Evolutionary conservation across 2,888 invertebrate genomes (phyloP).

Genomic region (Tetragonisca angustula): DNA sequence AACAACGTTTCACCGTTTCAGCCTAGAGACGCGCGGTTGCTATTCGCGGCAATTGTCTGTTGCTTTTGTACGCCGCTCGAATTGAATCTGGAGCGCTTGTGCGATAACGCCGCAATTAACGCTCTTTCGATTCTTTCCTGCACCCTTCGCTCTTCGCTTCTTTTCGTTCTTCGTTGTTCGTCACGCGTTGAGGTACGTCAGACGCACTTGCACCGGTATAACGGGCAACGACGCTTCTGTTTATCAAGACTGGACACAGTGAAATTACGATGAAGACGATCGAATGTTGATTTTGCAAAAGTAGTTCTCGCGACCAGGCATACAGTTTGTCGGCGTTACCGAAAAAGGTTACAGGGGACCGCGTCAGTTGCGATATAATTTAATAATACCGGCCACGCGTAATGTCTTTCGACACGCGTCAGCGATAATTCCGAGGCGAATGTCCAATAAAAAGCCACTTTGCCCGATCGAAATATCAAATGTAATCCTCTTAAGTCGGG

Average conservation of each 20-base stretch:
- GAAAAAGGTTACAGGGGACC: slow-evolving; percentile 60
- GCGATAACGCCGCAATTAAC: slow-evolving; percentile 36
- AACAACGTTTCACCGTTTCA: neutral
- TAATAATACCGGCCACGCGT: slow-evolving; percentile 67
- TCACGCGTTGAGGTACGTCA: too few species aligned
- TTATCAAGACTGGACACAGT: too few species aligned
- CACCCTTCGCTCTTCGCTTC: neutral
- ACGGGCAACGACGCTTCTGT: too few species aligned
- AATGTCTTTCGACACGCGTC: slow-evolving; percentile 76
- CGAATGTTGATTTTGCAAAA: neutral
- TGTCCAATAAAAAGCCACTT: slow-evolving; percentile 82
- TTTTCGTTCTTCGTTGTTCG: neutral
- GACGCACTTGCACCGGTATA: too few species aligned
- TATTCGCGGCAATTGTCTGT: slow-evolving; percentile 29
- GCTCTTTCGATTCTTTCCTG: neutral
- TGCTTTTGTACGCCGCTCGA: slow-evolving; percentile 1
- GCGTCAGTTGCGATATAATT: slow-evolving; percentile 65
- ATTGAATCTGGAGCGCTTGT: slow-evolving; percentile 23
- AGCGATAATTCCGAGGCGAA: slow-evolving; percentile 74
- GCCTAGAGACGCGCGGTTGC: neutral
- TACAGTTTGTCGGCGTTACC: slow-evolving; percentile 6
- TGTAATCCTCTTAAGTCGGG: slow-evolving; percentile 82
- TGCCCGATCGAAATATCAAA: slow-evolving; percentile 82
- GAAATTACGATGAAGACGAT: neutral
- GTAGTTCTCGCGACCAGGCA: neutral